Evolutionary conservation across 2,888 invertebrate genomes (phyloP).

Genomic region (Gastracanthus pulcherrimus): DNA sequence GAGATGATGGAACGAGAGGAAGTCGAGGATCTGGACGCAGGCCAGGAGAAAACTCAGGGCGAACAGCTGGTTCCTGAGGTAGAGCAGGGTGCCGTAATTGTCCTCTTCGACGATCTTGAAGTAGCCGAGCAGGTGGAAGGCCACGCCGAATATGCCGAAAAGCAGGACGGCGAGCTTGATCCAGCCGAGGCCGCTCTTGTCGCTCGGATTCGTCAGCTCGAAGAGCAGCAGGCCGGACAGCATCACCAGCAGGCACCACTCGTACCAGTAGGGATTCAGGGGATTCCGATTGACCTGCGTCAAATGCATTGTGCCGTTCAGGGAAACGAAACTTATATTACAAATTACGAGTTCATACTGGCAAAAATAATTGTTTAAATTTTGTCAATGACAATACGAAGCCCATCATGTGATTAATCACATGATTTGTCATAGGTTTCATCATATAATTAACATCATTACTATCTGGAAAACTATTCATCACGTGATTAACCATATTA

Average conservation of each 20-base stretch:
- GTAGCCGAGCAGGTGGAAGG: slow-evolving; percentile 90
- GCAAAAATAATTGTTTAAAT: not conserved
- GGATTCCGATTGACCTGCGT: slow-evolving; percentile 77
- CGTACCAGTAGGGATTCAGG: slow-evolving; percentile 95
- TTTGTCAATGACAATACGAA: too few relatives aligned
- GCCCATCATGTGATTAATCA: too few relatives aligned
- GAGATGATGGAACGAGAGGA: slow-evolving; percentile 98
- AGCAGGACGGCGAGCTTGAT: slow-evolving; percentile 92
- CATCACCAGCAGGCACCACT: slow-evolving; percentile 97
- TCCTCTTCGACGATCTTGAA: slow-evolving; percentile 82
- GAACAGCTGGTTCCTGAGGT: slow-evolving; percentile 97
- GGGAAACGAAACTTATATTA: not conserved
- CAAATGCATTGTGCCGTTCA: too few relatives aligned
- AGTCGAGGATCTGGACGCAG: slow-evolving; percentile 98
- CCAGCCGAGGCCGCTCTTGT: slow-evolving; percentile 97
- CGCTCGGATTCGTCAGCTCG: slow-evolving; percentile 98
- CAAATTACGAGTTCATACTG: not conserved
- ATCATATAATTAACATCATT: too few relatives aligned
- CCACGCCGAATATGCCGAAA: slow-evolving; percentile 93
- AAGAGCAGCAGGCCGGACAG: slow-evolving; percentile 95
- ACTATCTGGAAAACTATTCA: too few relatives aligned
- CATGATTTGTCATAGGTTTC: too few relatives aligned
- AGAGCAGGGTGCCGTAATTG: slow-evolving; percentile 93
- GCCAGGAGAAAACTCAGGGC: slow-evolving; percentile 96
- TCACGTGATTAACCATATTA: too few relatives aligned